These are phyloP conservation scores for Nannobrachium achirus DNA, from an alignment of 2,113 vertebrate species.

Conservation along the genomic window DNA sequence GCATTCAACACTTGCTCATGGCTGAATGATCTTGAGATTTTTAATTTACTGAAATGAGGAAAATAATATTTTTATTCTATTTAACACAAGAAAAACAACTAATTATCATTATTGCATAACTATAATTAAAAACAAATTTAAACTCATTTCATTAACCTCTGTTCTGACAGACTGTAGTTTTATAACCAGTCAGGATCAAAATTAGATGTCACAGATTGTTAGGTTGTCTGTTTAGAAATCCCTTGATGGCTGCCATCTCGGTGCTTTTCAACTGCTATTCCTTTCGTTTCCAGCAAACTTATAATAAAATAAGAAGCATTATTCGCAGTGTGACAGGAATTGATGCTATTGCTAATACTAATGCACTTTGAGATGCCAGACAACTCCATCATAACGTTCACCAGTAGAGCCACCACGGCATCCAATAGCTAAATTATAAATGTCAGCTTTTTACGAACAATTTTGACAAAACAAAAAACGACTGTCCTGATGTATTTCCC, in stretches of 20 bases:
- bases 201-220: neutral
- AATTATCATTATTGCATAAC: neutral
- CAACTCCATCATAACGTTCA: no score
- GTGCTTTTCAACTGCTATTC: slow-evolving; percentile 42
- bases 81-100: neutral
- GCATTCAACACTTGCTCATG: neutral
- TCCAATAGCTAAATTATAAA: no score
- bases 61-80: neutral
- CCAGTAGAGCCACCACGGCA: no score
- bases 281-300: slow-evolving; percentile 21
- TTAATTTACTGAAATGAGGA: neutral
- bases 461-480: no score
- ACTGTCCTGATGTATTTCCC: no score
- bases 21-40: neutral
- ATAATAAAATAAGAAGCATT: neutral
- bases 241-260: slow-evolving; percentile 13
- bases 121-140: neutral
- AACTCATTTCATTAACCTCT: neutral
- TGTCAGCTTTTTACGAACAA: no score
- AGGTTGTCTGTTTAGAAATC: neutral
- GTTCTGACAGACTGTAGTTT: neutral
- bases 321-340: neutral
- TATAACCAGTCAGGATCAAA: neutral
- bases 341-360: no score
- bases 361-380: no score